A percentile compares a stretch with the other conserved stretches of the same genome.
These are phyloP conservation scores for Nanorana parkeri DNA, from an alignment of 2,113 vertebrate genomes.

Conservation along the genomic window DNA sequence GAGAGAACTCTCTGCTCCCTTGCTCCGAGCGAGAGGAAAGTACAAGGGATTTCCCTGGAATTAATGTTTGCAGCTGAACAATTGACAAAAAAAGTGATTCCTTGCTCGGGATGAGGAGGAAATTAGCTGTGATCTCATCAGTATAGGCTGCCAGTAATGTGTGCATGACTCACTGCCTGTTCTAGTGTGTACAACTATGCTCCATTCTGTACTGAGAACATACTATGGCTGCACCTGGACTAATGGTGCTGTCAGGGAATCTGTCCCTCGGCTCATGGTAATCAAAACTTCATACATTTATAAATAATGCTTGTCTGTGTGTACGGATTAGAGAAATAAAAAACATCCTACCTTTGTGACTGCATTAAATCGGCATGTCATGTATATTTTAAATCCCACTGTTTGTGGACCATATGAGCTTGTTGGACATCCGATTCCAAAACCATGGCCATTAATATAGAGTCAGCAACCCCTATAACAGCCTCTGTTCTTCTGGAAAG, in stretches of 20 bases:
- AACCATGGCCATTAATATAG: too few relatives aligned
- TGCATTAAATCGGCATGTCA: too few relatives aligned
- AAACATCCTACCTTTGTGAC: too few relatives aligned
- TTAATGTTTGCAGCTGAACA: constrained; percentile 45
- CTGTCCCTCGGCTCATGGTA: neutral
- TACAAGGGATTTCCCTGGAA: constrained; percentile 51
- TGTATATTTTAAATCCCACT: too few relatives aligned
- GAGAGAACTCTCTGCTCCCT: neutral
- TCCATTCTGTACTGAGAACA: neutral
- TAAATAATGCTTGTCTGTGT: too few relatives aligned
- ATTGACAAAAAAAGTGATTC: constrained; percentile 43
- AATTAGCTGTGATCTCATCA: constrained; percentile 47
- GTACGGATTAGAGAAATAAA: too few relatives aligned
- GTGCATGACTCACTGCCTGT: constrained; percentile 29
- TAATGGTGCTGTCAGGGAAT: neutral
- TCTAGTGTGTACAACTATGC: neutral
- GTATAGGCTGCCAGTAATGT: constrained; percentile 40
- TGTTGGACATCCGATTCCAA: too few relatives aligned
- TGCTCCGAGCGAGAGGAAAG: neutral
- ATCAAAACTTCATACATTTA: neutral
- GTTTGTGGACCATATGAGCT: too few relatives aligned
- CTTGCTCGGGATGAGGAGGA: constrained; percentile 40
- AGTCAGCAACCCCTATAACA: too few relatives aligned
- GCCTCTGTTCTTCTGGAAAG: too few relatives aligned
- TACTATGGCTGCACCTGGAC: constrained; percentile 2